A percentile compares a stretch with the other conserved stretches of the same genome.
Conservation (phyloP, 2,888 invertebrate species). For the Aleiodes alternator region DNA sequence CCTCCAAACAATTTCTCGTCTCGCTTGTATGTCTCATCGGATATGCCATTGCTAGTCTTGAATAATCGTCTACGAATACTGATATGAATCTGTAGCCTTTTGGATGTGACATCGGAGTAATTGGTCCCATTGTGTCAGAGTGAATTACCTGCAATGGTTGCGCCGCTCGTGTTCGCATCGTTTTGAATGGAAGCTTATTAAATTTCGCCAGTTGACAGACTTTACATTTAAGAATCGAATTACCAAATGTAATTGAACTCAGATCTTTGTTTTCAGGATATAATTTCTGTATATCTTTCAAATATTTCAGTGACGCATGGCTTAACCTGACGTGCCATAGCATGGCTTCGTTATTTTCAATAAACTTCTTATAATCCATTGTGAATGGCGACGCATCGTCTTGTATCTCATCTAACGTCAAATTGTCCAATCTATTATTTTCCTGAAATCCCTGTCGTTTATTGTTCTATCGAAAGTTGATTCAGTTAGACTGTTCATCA, state of each 20-base stretch:
- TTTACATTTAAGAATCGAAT: slow-evolving; percentile 58
- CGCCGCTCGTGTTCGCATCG: slow-evolving; percentile 38
- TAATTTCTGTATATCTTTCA: slow-evolving; percentile 56
- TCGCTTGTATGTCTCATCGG: slow-evolving; percentile 57
- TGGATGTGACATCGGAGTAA: slow-evolving; percentile 46
- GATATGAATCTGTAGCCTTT: slow-evolving; percentile 50
- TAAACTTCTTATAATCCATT: slow-evolving; percentile 17
- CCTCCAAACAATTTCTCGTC: slow-evolving; percentile 55
- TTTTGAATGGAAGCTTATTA: slow-evolving; percentile 43
- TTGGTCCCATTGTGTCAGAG: slow-evolving; percentile 54
- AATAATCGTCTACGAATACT: slow-evolving; percentile 55
- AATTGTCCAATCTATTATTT: slow-evolving; percentile 14
- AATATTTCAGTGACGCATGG: slow-evolving; percentile 54
- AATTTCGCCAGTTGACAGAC: slow-evolving; percentile 43
- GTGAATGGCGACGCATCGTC: slow-evolving; percentile 2
- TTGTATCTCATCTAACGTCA: background rate
- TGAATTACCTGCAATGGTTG: slow-evolving; percentile 53
- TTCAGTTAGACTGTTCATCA: slow-evolving; percentile 11
- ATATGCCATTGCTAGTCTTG: slow-evolving; percentile 52
- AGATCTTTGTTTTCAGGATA: slow-evolving; percentile 36
- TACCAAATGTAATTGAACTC: slow-evolving; percentile 56
- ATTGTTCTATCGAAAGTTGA: too few species aligned
- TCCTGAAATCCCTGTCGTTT: background rate
- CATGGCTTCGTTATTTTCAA: slow-evolving; percentile 45
- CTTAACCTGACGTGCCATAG: slow-evolving; percentile 53